phyloP scores from a whole-genome alignment of 2,888 invertebrate genomes.

The Morpho achilles region DNA sequence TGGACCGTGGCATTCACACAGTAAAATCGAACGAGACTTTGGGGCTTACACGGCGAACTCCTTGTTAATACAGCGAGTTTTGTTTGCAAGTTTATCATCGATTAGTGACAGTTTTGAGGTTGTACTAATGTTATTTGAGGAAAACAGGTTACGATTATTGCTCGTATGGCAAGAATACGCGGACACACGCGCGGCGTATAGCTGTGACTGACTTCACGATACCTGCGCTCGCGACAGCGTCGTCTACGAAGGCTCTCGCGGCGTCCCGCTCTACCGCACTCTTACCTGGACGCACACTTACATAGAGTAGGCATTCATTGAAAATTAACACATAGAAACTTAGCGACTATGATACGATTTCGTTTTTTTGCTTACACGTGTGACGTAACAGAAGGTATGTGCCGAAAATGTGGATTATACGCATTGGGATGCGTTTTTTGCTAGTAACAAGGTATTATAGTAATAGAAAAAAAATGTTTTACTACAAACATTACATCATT shows the following conservation, averaged over 20 bases:
- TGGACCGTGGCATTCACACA: constrained; percentile 75
- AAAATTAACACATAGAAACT: constrained; percentile 17
- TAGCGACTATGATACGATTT: constrained; percentile 12
- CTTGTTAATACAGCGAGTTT: constrained; percentile 1
- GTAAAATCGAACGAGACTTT: constrained; percentile 43
- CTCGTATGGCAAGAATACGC: constrained; percentile 43
- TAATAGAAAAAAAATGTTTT: too few species aligned
- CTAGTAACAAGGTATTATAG: too few species aligned
- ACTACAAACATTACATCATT: too few species aligned
- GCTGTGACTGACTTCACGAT: constrained; percentile 48
- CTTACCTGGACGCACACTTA: constrained; percentile 40
- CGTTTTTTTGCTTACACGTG: constrained; percentile 11
- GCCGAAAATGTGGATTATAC: background rate
- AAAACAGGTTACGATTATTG: constrained; percentile 44
- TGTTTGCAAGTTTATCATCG: constrained; percentile 11
- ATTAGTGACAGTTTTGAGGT: constrained; percentile 32
- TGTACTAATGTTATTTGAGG: constrained; percentile 44
- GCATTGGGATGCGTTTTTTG: too few species aligned
- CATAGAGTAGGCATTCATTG: constrained; percentile 18
- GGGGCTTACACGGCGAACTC: constrained; percentile 10
- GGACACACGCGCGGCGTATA: constrained; percentile 63
- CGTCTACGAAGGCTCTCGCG: constrained; percentile 46
- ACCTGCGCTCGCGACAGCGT: constrained; percentile 59
- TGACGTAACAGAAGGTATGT: constrained; percentile 7
- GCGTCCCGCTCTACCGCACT: constrained; percentile 53